phyloP scores from a whole-genome alignment of 2,888 invertebrate genomes.

The Nysson spinosus region DNA sequence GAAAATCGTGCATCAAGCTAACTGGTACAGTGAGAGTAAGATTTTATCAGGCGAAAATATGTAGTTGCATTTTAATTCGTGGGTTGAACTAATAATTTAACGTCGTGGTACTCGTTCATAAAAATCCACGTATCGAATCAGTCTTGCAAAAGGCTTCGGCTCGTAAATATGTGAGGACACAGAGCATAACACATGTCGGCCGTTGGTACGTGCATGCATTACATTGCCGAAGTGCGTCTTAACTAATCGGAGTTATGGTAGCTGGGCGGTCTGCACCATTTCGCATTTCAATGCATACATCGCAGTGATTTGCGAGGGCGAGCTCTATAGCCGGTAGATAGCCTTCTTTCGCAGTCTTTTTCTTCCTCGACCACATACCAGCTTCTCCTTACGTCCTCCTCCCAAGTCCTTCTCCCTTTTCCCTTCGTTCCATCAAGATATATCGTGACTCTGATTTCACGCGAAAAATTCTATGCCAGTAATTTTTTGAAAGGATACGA shows the following conservation, averaged over 20 bases:
- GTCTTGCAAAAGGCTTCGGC: slow-evolving; percentile 37
- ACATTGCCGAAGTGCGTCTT: slow-evolving; percentile 62
- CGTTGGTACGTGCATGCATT: slow-evolving; percentile 52
- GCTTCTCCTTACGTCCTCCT: slow-evolving; percentile 15
- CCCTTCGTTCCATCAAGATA: slow-evolving; percentile 8
- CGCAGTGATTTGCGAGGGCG: slow-evolving; percentile 62
- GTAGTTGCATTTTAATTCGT: slow-evolving; percentile 37
- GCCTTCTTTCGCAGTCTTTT: slow-evolving; percentile 29
- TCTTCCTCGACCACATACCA: slow-evolving; percentile 38
- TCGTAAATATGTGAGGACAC: slow-evolving; percentile 59
- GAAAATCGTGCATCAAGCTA: no score
- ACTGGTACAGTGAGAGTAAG: no score
- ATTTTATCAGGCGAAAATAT: no score
- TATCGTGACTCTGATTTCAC: slow-evolving; percentile 21
- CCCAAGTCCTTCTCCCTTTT: slow-evolving; percentile 3
- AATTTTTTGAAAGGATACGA: not conserved
- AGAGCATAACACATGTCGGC: slow-evolving; percentile 50
- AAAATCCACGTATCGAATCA: slow-evolving; percentile 46
- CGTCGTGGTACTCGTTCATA: slow-evolving; percentile 24
- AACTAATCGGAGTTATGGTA: slow-evolving; percentile 65
- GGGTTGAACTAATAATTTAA: slow-evolving; percentile 57
- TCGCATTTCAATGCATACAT: slow-evolving; percentile 62
- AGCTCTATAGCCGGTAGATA: slow-evolving; percentile 49
- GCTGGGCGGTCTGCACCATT: slow-evolving; percentile 56
- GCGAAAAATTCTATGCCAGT: slow-evolving; percentile 9